These are phyloP conservation scores for Drosophila hamatofila DNA, from an alignment of 2,888 invertebrate genomes.

Conservation along the genomic window DNA sequence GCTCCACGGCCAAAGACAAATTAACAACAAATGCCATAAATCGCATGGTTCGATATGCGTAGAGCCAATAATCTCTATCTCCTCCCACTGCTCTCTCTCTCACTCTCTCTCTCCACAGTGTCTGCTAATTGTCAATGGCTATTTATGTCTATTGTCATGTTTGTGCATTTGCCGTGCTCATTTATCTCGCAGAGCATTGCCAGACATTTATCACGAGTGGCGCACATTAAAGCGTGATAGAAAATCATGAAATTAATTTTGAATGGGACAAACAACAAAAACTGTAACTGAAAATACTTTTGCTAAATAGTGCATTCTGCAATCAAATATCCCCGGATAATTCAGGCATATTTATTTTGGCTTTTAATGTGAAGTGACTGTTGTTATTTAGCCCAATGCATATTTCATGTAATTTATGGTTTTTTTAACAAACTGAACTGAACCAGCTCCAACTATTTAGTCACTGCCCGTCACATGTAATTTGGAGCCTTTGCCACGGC, in stretches of 20 bases:
- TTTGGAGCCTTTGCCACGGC: constrained; percentile 35
- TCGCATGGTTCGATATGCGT: constrained; percentile 56
- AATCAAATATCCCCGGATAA: constrained; percentile 41
- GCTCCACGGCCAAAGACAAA: constrained; percentile 63
- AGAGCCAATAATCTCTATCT: constrained; percentile 6
- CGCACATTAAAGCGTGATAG: constrained; percentile 15
- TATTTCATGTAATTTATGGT: constrained; percentile 57
- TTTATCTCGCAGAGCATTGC: constrained; percentile 30
- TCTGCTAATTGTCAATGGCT: constrained; percentile 53
- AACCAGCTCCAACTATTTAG: constrained; percentile 41
- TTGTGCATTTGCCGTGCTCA: constrained; percentile 19
- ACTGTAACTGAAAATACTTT: constrained; percentile 4
- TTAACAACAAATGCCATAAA: constrained; percentile 77
- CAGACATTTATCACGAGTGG: constrained; percentile 36
- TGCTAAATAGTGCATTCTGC: constrained; percentile 8
- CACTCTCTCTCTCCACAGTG: constrained; percentile 5
- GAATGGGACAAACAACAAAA: constrained; percentile 24
- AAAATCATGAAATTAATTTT: constrained; percentile 60
- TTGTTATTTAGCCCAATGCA: constrained; percentile 20
- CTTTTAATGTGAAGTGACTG: constrained; percentile 16
- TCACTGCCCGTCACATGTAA: constrained; percentile 52
- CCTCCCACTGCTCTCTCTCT: background rate
- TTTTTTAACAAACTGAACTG: constrained; percentile 26
- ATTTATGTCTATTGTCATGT: constrained; percentile 46
- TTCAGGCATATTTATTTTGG: constrained; percentile 58